Evolutionary conservation across 2,113 vertebrate genomes (phyloP).

Genomic region (Microtus richardsoni): DNA sequence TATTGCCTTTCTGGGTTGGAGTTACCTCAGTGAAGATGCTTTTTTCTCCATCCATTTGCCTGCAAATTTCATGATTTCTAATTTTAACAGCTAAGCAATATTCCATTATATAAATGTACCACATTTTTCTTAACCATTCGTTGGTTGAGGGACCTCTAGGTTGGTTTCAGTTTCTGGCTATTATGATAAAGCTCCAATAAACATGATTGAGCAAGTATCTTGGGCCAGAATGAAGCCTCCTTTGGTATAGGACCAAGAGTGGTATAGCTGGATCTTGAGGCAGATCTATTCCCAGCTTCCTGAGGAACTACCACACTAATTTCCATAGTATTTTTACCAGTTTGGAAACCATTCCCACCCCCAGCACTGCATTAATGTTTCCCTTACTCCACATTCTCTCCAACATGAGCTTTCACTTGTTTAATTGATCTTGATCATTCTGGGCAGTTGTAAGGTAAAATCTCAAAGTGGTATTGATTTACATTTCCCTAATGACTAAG

Average conservation of each 20-base stretch:
- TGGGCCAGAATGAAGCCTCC: background rate
- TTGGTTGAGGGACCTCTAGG: background rate
- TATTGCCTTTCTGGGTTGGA: background rate
- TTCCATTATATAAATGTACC: background rate
- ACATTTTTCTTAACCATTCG: background rate
- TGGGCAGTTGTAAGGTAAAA: background rate
- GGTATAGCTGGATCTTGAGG: background rate
- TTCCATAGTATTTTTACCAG: background rate
- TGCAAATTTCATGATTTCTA: background rate
- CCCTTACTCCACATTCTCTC: background rate
- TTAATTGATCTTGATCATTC: background rate
- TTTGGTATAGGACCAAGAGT: background rate
- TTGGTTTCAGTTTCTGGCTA: background rate
- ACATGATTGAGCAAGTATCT: too few relatives aligned
- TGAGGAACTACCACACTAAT: background rate
- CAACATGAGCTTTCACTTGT: background rate
- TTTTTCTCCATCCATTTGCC: background rate
- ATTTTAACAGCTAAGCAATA: background rate
- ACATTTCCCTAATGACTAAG: background rate
- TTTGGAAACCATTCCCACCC: background rate
- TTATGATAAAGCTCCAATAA: background rate
- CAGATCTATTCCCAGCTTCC: background rate
- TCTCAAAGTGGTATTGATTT: background rate
- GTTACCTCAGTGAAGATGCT: background rate
- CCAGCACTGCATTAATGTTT: background rate